phyloP scores from a whole-genome alignment of 2,797 vertebrate species.

The Lateolabrax maculatus region DNA sequence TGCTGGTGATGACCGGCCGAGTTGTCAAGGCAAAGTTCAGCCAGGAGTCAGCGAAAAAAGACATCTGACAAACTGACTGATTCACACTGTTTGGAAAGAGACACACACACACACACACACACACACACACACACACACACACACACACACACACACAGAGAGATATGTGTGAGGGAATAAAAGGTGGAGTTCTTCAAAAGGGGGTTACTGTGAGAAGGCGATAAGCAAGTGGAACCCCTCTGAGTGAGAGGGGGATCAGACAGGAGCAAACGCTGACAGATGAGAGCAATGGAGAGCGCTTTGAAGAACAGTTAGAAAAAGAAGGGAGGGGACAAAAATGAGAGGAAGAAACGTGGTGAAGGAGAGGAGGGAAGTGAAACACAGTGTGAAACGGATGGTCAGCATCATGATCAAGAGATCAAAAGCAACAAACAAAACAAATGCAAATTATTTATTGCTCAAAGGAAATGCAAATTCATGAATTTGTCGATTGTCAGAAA shows the following conservation, averaged over 20 bases:
- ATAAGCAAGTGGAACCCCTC: constrained; percentile 61
- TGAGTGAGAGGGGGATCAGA: constrained; percentile 55
- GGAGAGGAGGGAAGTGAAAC: constrained; percentile 16
- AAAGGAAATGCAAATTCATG: background rate
- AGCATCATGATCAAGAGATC: background rate
- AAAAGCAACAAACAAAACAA: background rate
- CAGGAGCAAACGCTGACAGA: constrained; percentile 61
- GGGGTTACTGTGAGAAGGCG: constrained; percentile 61
- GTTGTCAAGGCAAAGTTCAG: constrained; percentile 47
- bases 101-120: background rate
- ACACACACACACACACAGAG: background rate
- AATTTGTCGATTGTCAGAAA: background rate
- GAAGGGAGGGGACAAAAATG: constrained; percentile 25
- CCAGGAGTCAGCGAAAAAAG: constrained; percentile 54
- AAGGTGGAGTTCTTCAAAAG: constrained; percentile 55
- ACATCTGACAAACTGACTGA: constrained; percentile 38
- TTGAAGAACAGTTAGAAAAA: constrained; percentile 52
- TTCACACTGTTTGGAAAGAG: constrained; percentile 22
- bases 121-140: background rate
- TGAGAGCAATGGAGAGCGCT: constrained; percentile 52
- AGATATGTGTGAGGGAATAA: constrained; percentile 32
- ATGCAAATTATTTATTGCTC: background rate
- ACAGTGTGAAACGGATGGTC: background rate
- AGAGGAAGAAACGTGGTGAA: background rate
- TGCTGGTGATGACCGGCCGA: constrained; percentile 14